A percentile compares a stretch with the other conserved stretches of the same genome.
Evolutionary conservation across 2,797 vertebrate species (phyloP).

Genomic region (Ispidina lecontei): DNA sequence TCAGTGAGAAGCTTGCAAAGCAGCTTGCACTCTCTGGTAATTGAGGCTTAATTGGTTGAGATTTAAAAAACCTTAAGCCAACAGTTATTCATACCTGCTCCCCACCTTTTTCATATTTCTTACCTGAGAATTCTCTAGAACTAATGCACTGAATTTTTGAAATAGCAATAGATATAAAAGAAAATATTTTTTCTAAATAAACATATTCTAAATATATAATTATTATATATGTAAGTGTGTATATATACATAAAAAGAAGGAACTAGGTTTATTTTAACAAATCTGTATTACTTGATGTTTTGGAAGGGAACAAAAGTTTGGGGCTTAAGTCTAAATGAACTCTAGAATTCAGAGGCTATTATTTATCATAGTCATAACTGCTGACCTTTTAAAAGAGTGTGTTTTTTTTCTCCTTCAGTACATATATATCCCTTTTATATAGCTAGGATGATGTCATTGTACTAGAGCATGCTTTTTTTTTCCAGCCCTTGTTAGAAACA

Average conservation of each 20-base stretch:
- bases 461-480: background rate
- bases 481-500: background rate
- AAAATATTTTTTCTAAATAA: background rate
- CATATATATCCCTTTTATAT: background rate
- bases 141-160: background rate
- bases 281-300: background rate
- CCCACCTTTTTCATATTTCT: background rate
- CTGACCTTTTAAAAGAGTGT: background rate
- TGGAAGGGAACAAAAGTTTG: background rate
- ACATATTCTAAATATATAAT: background rate
- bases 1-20: background rate
- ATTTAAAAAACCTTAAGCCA: slow-evolving; percentile 3
- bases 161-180: background rate
- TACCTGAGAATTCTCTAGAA: background rate
- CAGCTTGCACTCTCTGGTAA: background rate
- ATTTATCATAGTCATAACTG: background rate
- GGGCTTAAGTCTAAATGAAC: background rate
- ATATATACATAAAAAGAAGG: background rate
- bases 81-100: background rate
- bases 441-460: background rate
- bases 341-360: background rate
- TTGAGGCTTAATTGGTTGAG: slow-evolving; percentile 12
- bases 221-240: background rate
- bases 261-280: background rate
- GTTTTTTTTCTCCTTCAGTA: background rate